Evolutionary conservation across 2,888 invertebrate genomes (phyloP), one percentile per base, ranked within the genome.

Genomic region (Synanthedon formicaeformis): DNA sequence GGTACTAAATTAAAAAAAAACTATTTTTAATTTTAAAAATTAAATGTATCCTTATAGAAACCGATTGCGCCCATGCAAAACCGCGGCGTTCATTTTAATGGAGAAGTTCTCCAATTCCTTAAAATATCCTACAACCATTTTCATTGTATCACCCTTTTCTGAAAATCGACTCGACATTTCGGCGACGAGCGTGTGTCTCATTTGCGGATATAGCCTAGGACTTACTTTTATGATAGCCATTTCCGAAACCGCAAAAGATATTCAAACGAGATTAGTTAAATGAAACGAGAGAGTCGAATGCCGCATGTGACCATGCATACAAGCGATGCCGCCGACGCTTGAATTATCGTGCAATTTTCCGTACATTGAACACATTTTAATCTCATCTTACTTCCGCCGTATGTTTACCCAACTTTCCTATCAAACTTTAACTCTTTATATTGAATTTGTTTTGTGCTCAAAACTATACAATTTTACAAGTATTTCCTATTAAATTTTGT

Each of bases 301-400:
- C 58, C 58, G 58, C 55, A 58, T 60, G 62, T 60, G 62, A 58
- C 45, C 45, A 14, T 45, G 45, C 45, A 45, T 45, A 45, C 45
- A 45, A 34, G 8, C 8, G 10, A 10, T 70, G 74, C 64, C 56
- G 62, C 60, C 73, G 79, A 71, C 80, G 80, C 67, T 64, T 65
- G 68, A 66, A 78, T 80, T 78, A 79, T 71, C 68, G 78, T 79
- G 73, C 77, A 75, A 80, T 80, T 81, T 78, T 78, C 77, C 75
- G 73, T 74, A 71, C 71, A 69, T 74, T 69, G 73, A 73, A 71
- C 73, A 73, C 66, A 71, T 73, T 49, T n/a, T 49, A 49, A 23
- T 49, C 13, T 49, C 49, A 16, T 49, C 11, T 49, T 49, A 49
- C 16, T 49, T 49, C 45, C 45, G 45, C 45, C 14, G 56, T 58